phyloP scores from a whole-genome alignment of 2,113 vertebrate species.

The Rhombomys opimus region DNA sequence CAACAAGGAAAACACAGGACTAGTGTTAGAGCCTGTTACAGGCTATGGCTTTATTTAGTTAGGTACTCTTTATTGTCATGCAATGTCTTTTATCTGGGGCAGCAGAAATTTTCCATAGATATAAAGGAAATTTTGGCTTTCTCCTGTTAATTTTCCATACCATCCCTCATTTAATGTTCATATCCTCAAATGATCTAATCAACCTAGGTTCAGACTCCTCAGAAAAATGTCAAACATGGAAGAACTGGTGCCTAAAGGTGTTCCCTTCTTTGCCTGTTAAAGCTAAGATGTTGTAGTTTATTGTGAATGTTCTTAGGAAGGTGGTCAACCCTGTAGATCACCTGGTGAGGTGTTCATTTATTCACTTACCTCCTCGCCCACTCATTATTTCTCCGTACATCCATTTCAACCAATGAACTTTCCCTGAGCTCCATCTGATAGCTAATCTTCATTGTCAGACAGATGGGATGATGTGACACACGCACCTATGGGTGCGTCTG shows the following conservation, averaged over 20 bases:
- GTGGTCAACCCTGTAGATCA: not conserved
- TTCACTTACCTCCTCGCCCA: not conserved
- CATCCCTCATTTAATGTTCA: slow-evolving; percentile 53
- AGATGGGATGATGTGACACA: too few species aligned
- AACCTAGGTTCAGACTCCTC: not conserved
- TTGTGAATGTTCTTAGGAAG: not conserved
- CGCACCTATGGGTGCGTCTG: not conserved
- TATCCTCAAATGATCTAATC: slow-evolving; percentile 44
- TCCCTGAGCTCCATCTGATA: not conserved
- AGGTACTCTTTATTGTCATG: not conserved
- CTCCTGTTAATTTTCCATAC: slow-evolving; percentile 55
- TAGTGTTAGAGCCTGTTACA: slow-evolving; percentile 9
- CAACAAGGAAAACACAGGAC: slow-evolving; percentile 49
- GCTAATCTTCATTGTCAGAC: not conserved
- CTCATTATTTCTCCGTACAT: too few species aligned
- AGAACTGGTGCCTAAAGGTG: not conserved
- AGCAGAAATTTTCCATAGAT: slow-evolving; percentile 68
- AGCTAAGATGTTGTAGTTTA: not conserved
- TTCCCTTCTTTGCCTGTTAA: not conserved
- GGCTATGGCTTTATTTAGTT: slow-evolving; percentile 44
- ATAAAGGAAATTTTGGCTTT: slow-evolving; percentile 63
- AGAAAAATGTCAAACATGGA: not conserved
- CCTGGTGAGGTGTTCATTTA: not conserved
- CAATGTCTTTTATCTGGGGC: slow-evolving; percentile 44
- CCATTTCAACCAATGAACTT: not conserved